Conservation (phyloP, 2,888 invertebrate genomes). For the Calameuta filiformis region DNA sequence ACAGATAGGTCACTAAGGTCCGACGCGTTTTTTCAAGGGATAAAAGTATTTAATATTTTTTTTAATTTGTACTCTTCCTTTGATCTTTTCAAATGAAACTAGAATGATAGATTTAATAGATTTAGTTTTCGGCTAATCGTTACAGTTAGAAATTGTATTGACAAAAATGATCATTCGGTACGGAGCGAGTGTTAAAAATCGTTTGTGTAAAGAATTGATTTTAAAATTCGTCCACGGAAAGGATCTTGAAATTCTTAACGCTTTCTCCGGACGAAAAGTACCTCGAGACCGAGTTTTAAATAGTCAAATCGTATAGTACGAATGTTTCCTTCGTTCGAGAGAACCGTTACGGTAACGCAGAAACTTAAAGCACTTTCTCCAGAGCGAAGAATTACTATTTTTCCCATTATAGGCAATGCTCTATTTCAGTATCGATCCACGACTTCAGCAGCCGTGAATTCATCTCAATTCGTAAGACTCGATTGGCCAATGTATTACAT, state of each 20-base stretch:
- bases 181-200: neutral
- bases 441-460: neutral
- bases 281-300: neutral
- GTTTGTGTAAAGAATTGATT: neutral
- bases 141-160: too few species aligned
- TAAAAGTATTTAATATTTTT: too few species aligned
- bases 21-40: too few species aligned
- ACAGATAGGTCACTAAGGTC: too few species aligned
- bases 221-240: neutral
- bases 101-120: too few species aligned
- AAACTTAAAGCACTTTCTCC: neutral
- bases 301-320: neutral
- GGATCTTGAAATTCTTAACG: neutral
- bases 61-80: too few species aligned
- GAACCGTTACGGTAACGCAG: neutral
- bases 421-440: neutral
- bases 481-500: neutral
- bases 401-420: neutral
- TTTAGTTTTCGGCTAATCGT: too few species aligned
- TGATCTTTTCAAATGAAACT: too few species aligned
- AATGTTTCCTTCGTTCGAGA: neutral
- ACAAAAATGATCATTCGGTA: too few species aligned
- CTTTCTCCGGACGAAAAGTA: neutral
- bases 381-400: neutral
- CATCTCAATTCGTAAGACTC: neutral